Evolutionary conservation across 2,113 vertebrate species (phyloP).

Genomic region (Pelobates fuscus): DNA sequence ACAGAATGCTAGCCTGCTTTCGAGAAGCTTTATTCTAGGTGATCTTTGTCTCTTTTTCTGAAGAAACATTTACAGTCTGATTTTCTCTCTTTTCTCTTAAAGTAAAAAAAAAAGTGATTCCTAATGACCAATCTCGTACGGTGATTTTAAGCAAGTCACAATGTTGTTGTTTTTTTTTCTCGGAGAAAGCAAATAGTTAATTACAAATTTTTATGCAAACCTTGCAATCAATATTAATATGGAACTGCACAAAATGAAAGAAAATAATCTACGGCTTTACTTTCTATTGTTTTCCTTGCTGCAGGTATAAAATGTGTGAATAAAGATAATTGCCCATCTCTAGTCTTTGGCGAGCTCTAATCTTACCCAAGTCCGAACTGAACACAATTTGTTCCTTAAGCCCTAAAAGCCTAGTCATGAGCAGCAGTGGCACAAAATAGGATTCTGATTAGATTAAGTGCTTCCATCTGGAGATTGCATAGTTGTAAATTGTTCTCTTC

Average conservation of each 20-base stretch:
- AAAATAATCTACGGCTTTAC: slow-evolving; percentile 19
- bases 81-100: too few species aligned
- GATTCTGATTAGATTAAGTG: slow-evolving; percentile 51
- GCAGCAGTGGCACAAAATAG: slow-evolving; percentile 46
- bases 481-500: slow-evolving; percentile 46
- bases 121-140: too few species aligned
- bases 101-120: neutral
- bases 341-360: slow-evolving; percentile 42
- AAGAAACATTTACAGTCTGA: too few species aligned
- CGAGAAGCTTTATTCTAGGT: neutral
- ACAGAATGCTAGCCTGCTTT: neutral
- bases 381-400: slow-evolving; percentile 47
- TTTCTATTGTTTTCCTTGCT: slow-evolving; percentile 42
- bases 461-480: slow-evolving; percentile 51
- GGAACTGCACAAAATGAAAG: slow-evolving; percentile 6
- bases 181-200: neutral
- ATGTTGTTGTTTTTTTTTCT: too few species aligned
- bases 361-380: slow-evolving; percentile 42
- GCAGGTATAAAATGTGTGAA: slow-evolving; percentile 46
- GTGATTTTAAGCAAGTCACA: too few species aligned
- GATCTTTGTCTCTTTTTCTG: too few species aligned
- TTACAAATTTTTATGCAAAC: neutral
- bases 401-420: slow-evolving; percentile 48
- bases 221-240: slow-evolving; percentile 6
- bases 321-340: slow-evolving; percentile 41